These are phyloP conservation scores for Scarus forsteni DNA, from an alignment of 2,797 vertebrate genomes.

Conservation along the genomic window DNA sequence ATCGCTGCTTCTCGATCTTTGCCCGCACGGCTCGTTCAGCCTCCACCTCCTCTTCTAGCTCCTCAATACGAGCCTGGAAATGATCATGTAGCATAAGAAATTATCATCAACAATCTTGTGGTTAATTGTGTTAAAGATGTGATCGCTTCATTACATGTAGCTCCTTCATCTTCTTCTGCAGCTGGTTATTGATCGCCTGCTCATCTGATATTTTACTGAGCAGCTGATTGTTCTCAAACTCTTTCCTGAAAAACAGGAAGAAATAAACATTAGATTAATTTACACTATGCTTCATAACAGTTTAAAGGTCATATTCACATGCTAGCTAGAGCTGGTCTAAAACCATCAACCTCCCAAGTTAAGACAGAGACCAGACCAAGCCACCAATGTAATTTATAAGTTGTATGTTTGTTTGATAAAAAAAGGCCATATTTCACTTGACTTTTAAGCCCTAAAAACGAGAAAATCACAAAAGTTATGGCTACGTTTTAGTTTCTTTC, in stretches of 20 bases:
- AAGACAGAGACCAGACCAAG: too few species aligned
- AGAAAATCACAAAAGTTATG: too few species aligned
- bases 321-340: too few species aligned
- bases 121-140: background rate
- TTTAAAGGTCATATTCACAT: too few species aligned
- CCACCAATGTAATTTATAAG: too few species aligned
- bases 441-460: too few species aligned
- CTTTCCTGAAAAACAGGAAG: constrained; percentile 80
- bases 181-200: constrained; percentile 73
- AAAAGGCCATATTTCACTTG: too few species aligned
- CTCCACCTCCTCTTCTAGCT: constrained; percentile 90
- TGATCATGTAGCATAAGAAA: rapidly evolving
- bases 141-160: constrained; percentile 76
- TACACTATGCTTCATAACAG: too few species aligned
- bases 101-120: too few species aligned
- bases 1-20: constrained; percentile 87
- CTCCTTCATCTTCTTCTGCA: constrained; percentile 84
- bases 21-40: constrained; percentile 80
- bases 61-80: constrained; percentile 86
- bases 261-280: background rate
- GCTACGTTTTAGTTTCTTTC: too few species aligned
- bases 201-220: constrained; percentile 86
- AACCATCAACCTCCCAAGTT: too few species aligned
- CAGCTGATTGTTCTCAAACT: constrained; percentile 88
- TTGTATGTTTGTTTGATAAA: too few species aligned